Evolutionary conservation across 2,888 invertebrate species (phyloP).

Genomic region (Drosophila affinis): DNA sequence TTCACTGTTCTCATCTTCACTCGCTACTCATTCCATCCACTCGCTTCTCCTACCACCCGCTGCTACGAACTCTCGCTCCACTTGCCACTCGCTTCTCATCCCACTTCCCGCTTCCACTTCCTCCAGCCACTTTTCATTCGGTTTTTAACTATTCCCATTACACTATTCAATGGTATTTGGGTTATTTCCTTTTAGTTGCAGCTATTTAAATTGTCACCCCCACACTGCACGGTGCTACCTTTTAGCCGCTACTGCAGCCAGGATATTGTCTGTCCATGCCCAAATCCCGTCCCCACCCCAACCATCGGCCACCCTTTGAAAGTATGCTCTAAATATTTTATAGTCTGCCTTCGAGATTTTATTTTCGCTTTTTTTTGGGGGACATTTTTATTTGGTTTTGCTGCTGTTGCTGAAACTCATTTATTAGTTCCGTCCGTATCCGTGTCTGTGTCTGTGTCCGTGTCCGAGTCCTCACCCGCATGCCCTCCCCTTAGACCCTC

Average conservation of each 20-base stretch:
- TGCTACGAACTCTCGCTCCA: neutral
- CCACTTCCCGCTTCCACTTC: neutral
- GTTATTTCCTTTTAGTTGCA: constrained; percentile 15
- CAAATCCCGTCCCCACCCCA: neutral
- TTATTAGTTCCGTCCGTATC: constrained; percentile 71
- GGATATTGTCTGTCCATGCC: neutral
- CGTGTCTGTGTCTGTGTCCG: constrained; percentile 2
- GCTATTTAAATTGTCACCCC: constrained; percentile 56
- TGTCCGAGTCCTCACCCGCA: constrained; percentile 22
- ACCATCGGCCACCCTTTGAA: constrained; percentile 12
- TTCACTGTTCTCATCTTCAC: too few species aligned
- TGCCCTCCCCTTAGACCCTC: constrained; percentile 20
- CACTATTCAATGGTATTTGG: neutral
- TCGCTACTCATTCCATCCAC: neutral
- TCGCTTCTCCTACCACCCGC: neutral
- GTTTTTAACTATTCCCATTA: neutral
- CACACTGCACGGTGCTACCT: constrained; percentile 6
- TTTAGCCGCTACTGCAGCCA: neutral
- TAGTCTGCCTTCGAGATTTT: constrained; percentile 60
- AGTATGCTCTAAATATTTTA: constrained; percentile 69
- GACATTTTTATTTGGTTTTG: constrained; percentile 42
- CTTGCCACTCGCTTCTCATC: neutral
- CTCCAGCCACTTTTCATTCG: neutral
- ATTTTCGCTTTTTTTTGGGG: constrained; percentile 28
- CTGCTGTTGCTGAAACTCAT: constrained; percentile 66